Conservation (phyloP, 1,140 invertebrate species). For the Proales similis region DNA sequence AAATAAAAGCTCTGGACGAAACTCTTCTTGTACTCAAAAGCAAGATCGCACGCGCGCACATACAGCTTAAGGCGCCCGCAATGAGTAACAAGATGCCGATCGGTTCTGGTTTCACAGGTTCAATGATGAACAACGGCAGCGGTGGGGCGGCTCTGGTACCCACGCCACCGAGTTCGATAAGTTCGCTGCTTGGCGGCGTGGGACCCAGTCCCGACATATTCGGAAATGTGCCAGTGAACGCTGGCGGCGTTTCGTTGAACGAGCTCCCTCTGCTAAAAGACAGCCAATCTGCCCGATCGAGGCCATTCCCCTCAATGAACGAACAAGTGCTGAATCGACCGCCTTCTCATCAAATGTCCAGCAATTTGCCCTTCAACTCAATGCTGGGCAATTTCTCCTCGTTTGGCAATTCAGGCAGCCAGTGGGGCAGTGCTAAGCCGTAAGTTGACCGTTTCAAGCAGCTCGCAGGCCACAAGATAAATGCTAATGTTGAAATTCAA, state of each 20-base stretch:
- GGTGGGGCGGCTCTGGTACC: too few species aligned
- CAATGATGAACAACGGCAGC: background rate
- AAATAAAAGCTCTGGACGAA: slow-evolving; percentile 10
- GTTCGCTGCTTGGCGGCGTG: background rate
- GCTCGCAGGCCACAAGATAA: too few species aligned
- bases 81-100: background rate
- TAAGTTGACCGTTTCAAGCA: too few species aligned
- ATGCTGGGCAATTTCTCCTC: too few species aligned
- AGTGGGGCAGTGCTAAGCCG: too few species aligned
- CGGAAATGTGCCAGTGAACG: background rate
- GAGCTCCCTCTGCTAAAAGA: slow-evolving; percentile 5
- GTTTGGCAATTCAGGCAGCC: too few species aligned
- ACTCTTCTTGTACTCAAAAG: slow-evolving; percentile 3
- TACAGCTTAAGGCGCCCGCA: slow-evolving; percentile 8
- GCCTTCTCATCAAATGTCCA: too few species aligned
- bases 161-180: background rate
- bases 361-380: too few species aligned
- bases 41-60: slow-evolving; percentile 15
- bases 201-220: too few species aligned
- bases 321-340: too few species aligned
- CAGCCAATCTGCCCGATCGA: background rate
- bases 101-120: too few species aligned
- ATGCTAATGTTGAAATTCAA: too few species aligned
- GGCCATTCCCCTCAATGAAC: background rate
- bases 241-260: background rate